phyloP scores from a whole-genome alignment of 2,797 vertebrate genomes.

The Typhlichthys eigenmanni region DNA sequence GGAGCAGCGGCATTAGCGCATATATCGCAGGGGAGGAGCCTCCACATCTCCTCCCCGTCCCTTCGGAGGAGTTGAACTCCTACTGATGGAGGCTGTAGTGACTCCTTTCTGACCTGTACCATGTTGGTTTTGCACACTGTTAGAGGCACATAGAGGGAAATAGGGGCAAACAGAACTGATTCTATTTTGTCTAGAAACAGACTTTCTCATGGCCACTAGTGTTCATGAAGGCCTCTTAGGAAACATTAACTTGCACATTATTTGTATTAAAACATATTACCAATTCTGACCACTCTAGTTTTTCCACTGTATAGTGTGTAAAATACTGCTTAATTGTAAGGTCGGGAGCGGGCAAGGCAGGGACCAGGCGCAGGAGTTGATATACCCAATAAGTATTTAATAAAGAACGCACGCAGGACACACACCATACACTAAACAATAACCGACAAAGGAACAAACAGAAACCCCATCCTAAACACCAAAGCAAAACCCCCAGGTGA shows the following conservation, averaged over 20 bases:
- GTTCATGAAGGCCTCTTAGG: conserved; percentile 27
- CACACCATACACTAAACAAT: too few relatives aligned
- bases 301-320: conserved; percentile 52
- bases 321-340: conserved; percentile 50
- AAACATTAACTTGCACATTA: conserved; percentile 58
- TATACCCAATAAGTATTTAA: too few relatives aligned
- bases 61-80: conserved; percentile 79
- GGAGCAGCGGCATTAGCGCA: conserved; percentile 82
- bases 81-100: conserved; percentile 53
- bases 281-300: conserved; percentile 34
- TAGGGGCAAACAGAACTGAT: conserved; percentile 17
- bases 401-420: too few relatives aligned
- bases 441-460: too few relatives aligned
- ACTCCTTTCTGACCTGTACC: conserved; percentile 18
- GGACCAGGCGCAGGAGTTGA: too few relatives aligned
- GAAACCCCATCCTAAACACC: too few relatives aligned
- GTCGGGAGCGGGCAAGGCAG: too few relatives aligned
- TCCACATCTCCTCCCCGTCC: conserved; percentile 62
- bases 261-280: conserved; percentile 47
- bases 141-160: conserved; percentile 42
- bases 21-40: conserved; percentile 81
- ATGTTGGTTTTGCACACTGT: conserved; percentile 22
- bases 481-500: too few relatives aligned
- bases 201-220: conserved; percentile 45
- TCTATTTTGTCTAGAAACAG: conserved; percentile 36